A percentile compares a stretch with the other conserved stretches of the same genome.
These are phyloP conservation scores for Odontesthes bonariensis DNA, from an alignment of 2,113 vertebrate species.

Conservation along the genomic window DNA sequence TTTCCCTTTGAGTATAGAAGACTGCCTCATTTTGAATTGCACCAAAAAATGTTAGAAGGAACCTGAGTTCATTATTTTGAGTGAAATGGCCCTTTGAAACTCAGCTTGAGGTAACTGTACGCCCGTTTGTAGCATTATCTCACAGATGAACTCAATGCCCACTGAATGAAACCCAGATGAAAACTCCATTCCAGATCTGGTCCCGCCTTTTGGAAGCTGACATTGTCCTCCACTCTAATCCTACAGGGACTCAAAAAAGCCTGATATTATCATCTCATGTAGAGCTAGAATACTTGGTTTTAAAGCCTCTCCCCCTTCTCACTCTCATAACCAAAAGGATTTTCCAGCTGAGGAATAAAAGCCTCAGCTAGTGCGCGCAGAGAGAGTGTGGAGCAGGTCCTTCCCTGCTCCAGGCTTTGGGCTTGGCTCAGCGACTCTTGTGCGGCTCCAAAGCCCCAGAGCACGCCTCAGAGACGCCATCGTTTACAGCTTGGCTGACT, in stretches of 20 bases:
- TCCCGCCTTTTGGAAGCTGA: constrained; percentile 40
- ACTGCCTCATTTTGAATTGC: not conserved
- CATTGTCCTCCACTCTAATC: constrained; percentile 42
- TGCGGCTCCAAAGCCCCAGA: constrained; percentile 60
- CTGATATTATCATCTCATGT: constrained; percentile 66
- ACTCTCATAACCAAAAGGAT: constrained; percentile 34
- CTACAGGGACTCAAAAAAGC: constrained; percentile 28
- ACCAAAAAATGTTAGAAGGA: constrained; percentile 8
- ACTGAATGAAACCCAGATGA: constrained; percentile 59
- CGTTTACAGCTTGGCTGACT: constrained; percentile 62
- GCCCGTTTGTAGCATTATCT: constrained; percentile 41
- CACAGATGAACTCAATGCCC: constrained; percentile 39
- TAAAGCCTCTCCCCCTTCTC: constrained; percentile 8
- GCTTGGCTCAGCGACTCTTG: constrained; percentile 60
- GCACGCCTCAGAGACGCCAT: constrained; percentile 73
- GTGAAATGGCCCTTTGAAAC: constrained; percentile 3
- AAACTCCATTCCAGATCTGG: constrained; percentile 30
- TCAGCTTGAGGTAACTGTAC: constrained; percentile 14
- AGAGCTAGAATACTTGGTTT: constrained; percentile 48
- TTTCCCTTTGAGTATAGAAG: not conserved
- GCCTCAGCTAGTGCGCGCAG: constrained; percentile 13
- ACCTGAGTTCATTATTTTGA: not conserved
- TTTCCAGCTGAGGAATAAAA: constrained; percentile 51
- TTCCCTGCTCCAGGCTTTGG: constrained; percentile 44
- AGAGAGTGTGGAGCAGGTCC: constrained; percentile 55